Evolutionary conservation across 2,888 invertebrate genomes (phyloP), one percentile per base, ranked within the genome.

Genomic region (Seira ritae): DNA sequence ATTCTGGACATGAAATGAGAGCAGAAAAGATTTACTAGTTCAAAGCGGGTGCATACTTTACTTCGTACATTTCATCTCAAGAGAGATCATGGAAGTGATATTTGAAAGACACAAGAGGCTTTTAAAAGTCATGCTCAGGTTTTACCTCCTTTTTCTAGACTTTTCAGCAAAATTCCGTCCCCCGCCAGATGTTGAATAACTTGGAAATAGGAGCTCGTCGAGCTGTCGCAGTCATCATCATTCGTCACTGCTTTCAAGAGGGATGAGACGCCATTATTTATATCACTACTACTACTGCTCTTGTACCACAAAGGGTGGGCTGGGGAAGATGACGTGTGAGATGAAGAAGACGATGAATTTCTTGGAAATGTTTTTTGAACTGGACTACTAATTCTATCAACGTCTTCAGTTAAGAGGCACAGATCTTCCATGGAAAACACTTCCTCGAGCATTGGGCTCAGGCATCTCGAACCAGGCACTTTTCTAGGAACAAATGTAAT

Each of bases 121-220:
- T 8, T 31, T 4, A 31, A 31, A 31, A 31, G 2, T 31, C 31
- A 31, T 31, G 31, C 8, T 31, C 15, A 55, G 55, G 6, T 55
- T 84, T 82, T 85, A 90, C 90, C 90, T 88, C 90, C 90, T 88
- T 90, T 90, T 84, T 90, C 90, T 88, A 90, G 88, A 68, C 90
- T 89, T 73, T 89, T 89, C 42, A 90, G 88, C 3, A 90, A 87
- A 50, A 90, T 85, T 69, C 90, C 90, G 71, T 90, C 89, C 67
- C 89, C 88, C 79, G 78, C 24, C 22, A 90, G 88, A 72, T 86
- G 86, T 23, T 84, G 78, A 60, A 84, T 65, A 42, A 75, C 80
- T 69, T 82, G 72, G 19, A 80, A 80, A 50, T 84, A 84, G 60
- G 60, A 72, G 68, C 60, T 81, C 42, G 60, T 65, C 65, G 42